These are phyloP conservation scores for Perca fluviatilis DNA, from an alignment of 2,113 vertebrate species.

Conservation along the genomic window DNA sequence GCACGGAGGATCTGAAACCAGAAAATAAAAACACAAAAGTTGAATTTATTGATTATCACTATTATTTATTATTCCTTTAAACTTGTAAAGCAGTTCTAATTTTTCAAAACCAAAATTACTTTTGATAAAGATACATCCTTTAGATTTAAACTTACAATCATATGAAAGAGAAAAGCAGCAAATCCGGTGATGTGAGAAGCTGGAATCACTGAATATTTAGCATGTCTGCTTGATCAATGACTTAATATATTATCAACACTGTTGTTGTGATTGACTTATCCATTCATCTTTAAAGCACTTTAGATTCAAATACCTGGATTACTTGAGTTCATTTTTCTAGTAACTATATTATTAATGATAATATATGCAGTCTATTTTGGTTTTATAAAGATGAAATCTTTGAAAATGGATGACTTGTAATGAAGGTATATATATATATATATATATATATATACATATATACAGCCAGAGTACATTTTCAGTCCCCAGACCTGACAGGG, in stretches of 20 bases:
- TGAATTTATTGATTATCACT: background rate
- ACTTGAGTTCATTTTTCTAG: background rate
- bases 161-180: background rate
- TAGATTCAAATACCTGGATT: background rate
- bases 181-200: background rate
- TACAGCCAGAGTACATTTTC: background rate
- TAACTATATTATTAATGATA: no score
- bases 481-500: background rate
- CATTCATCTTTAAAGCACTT: background rate
- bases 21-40: background rate
- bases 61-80: background rate
- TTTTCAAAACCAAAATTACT: background rate
- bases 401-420: no score
- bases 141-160: background rate
- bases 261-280: background rate
- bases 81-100: background rate
- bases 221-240: background rate
- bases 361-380: no score
- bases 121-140: background rate
- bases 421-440: no score
- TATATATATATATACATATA: no score
- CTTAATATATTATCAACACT: background rate
- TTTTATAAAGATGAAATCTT: no score
- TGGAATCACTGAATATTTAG: background rate
- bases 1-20: background rate